Percentiles rank a stretch among this genome's conserved stretches.
Conservation (phyloP, 2,113 vertebrate species). For the Xyliphius kryptos region DNA sequence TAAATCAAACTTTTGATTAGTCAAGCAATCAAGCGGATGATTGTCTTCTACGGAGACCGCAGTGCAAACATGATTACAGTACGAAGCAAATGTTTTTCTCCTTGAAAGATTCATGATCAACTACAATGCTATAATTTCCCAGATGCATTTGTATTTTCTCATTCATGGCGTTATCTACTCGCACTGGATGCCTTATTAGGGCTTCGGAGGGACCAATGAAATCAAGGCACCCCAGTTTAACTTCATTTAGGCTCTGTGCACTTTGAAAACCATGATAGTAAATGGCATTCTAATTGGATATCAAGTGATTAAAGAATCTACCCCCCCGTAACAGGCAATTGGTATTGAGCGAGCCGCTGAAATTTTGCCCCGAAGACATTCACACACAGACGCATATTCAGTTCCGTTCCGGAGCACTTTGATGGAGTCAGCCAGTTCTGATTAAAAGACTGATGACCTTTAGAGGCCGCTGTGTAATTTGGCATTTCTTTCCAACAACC, state of each 20-base stretch:
- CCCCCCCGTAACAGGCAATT: slow-evolving; percentile 13
- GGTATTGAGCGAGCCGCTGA: slow-evolving; percentile 38
- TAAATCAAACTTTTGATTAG: too few species aligned
- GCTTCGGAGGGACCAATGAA: slow-evolving; percentile 28
- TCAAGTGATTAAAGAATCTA: slow-evolving; percentile 37
- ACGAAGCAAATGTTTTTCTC: too few species aligned
- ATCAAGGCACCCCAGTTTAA: slow-evolving; percentile 37
- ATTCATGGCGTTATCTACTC: slow-evolving; percentile 21
- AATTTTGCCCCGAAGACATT: slow-evolving; percentile 28
- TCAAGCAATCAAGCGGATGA: too few species aligned
- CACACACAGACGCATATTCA: background rate
- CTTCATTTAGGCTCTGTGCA: slow-evolving; percentile 37
- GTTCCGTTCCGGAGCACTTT: slow-evolving; percentile 21
- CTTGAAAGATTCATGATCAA: background rate
- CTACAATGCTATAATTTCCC: background rate
- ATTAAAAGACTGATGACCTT: slow-evolving; percentile 43
- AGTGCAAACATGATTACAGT: too few species aligned
- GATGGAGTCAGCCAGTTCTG: slow-evolving; percentile 7
- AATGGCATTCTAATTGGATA: slow-evolving; percentile 44
- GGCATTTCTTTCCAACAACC: background rate
- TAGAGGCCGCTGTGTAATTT: slow-evolving; percentile 31
- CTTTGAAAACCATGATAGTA: slow-evolving; percentile 35
- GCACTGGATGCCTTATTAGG: slow-evolving; percentile 25
- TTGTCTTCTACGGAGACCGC: too few species aligned
- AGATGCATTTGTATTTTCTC: background rate